Percentiles rank a stretch among this genome's conserved stretches.
These are phyloP conservation scores for Teleogryllus oceanicus DNA, from an alignment of 2,888 invertebrate species.

Conservation along the genomic window DNA sequence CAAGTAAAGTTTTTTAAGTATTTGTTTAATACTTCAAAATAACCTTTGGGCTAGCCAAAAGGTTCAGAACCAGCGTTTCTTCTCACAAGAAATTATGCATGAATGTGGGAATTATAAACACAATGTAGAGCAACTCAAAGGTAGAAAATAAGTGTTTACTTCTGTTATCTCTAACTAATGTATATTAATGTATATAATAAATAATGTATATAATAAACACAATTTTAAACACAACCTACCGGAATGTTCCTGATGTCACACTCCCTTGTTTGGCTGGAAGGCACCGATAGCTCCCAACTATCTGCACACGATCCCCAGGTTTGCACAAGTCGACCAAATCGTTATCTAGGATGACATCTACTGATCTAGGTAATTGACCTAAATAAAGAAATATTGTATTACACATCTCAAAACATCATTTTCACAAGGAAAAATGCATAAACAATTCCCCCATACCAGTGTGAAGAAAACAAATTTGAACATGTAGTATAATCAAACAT, in stretches of 20 bases:
- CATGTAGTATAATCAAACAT: too few relatives aligned
- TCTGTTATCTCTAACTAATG: not conserved
- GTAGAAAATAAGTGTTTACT: not conserved
- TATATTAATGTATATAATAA: not conserved
- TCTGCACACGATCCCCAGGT: constrained; percentile 95
- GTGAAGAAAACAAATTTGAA: too few relatives aligned
- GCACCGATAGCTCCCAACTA: constrained; percentile 92
- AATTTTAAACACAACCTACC: constrained; percentile 41
- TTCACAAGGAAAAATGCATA: too few relatives aligned
- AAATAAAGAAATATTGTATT: too few relatives aligned
- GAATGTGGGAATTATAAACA: too few relatives aligned
- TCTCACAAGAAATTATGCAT: too few relatives aligned
- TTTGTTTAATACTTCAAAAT: too few relatives aligned
- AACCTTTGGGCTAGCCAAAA: too few relatives aligned
- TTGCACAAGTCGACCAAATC: constrained; percentile 94
- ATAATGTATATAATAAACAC: not conserved
- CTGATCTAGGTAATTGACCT: constrained; percentile 90
- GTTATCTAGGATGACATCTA: constrained; percentile 92
- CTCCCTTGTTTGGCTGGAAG: constrained; percentile 90
- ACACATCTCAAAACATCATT: too few relatives aligned
- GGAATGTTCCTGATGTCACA: constrained; percentile 83
- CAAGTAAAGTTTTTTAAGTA: too few relatives aligned
- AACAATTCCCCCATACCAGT: too few relatives aligned
- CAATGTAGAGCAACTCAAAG: constrained; percentile 49
- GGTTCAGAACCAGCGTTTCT: too few relatives aligned